Evolutionary conservation across 2,113 vertebrate species (phyloP).

Genomic region (Tympanuchus pallidicinctus): DNA sequence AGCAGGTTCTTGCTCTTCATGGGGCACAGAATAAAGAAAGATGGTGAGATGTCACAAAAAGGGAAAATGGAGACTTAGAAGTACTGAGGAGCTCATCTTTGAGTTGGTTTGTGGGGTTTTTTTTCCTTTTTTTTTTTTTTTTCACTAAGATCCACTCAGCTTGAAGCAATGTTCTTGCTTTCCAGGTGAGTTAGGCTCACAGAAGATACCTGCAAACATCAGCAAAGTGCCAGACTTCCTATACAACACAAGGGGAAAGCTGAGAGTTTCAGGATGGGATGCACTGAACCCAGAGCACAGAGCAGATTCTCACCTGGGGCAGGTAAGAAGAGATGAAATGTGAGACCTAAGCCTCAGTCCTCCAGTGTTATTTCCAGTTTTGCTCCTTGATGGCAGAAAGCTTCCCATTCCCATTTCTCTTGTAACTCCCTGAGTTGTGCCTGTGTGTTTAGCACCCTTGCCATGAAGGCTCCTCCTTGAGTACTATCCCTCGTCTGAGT

Average conservation of each 20-base stretch:
- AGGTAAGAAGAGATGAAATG: background rate
- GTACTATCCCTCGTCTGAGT: background rate
- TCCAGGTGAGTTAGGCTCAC: background rate
- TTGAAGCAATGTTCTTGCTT: background rate
- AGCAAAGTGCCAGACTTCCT: background rate
- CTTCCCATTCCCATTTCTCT: background rate
- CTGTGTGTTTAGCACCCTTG: background rate
- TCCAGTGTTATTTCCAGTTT: background rate
- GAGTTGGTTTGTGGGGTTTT: background rate
- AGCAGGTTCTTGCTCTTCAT: background rate
- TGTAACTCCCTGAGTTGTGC: background rate
- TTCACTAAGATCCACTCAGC: background rate
- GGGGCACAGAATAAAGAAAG: background rate
- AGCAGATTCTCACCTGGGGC: background rate
- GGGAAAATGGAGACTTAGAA: background rate
- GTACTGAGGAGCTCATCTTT: background rate
- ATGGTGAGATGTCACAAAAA: background rate
- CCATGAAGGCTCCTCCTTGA: background rate
- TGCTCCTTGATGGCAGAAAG: background rate
- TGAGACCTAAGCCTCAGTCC: background rate
- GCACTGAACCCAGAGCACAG: no score
- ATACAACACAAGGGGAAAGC: background rate
- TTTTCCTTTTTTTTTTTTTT: background rate
- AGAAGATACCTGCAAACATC: accelerated
- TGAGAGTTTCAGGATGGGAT: background rate